These are phyloP conservation scores for Mantis religiosa DNA, from an alignment of 2,888 invertebrate species.

Conservation along the genomic window DNA sequence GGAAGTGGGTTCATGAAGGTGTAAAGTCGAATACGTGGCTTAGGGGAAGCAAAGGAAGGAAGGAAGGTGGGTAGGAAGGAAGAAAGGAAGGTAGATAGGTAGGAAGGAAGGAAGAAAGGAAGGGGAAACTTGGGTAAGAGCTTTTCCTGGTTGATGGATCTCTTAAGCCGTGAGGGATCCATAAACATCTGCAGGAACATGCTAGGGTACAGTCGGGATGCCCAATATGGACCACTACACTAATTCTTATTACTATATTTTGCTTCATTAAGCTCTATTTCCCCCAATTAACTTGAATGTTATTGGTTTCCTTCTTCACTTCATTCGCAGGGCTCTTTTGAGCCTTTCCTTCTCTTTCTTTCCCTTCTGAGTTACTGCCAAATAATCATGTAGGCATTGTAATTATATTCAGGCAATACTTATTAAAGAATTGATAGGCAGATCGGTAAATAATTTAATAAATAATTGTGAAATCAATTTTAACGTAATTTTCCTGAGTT, in stretches of 20 bases:
- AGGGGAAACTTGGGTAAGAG: constrained; percentile 1
- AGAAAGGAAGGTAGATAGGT: background rate
- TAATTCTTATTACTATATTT: no score
- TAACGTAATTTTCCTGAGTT: no score
- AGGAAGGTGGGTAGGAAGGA: background rate
- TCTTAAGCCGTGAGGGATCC: constrained; percentile 1
- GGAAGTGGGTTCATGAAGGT: background rate
- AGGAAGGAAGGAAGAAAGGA: background rate
- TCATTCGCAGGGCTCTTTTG: no score
- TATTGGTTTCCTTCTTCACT: background rate
- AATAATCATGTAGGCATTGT: no score
- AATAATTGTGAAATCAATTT: no score
- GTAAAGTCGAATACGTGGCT: background rate
- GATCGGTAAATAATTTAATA: no score
- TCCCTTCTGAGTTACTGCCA: no score
- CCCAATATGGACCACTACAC: background rate
- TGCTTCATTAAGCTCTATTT: background rate
- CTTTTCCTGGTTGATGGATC: constrained; percentile 6
- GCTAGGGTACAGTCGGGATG: background rate
- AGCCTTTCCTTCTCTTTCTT: background rate
- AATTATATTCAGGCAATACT: no score
- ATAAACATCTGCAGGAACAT: background rate
- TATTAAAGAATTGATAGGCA: no score
- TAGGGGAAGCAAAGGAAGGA: background rate
- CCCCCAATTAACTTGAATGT: no score